Evolutionary conservation across 2,797 vertebrate genomes (phyloP).

Genomic region (Chiroxiphia lanceolata): DNA sequence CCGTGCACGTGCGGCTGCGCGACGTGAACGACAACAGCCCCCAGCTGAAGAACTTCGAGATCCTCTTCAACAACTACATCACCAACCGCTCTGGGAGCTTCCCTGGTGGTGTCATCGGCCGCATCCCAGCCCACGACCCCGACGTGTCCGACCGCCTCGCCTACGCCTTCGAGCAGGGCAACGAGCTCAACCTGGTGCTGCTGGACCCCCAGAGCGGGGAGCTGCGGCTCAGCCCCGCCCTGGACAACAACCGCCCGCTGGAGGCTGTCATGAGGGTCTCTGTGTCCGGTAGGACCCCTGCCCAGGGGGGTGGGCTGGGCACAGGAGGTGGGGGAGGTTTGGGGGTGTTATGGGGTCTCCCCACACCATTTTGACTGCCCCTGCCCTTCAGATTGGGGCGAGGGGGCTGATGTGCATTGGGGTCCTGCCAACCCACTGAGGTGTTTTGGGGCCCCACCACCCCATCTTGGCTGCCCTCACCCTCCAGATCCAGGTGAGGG

Average conservation of each 20-base stretch:
- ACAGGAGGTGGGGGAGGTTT: background rate
- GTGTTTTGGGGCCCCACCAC: background rate
- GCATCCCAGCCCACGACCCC: constrained; percentile 89
- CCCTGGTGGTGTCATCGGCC: constrained; percentile 88
- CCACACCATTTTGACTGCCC: background rate
- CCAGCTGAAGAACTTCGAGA: constrained; percentile 92
- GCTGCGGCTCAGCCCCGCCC: constrained; percentile 87
- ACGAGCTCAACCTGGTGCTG: constrained; percentile 90
- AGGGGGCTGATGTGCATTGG: too few species aligned
- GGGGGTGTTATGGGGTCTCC: background rate
- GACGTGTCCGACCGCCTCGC: constrained; percentile 89
- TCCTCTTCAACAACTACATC: constrained; percentile 97
- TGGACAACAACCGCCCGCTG: constrained; percentile 95
- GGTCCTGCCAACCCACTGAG: background rate
- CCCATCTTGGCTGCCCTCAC: background rate
- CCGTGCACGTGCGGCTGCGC: constrained; percentile 87
- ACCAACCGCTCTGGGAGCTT: constrained; percentile 92
- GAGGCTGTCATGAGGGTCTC: constrained; percentile 94
- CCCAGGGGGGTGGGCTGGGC: fast-evolving
- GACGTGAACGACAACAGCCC: constrained; percentile 94
- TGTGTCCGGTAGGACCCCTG: constrained; percentile 85
- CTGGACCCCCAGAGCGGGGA: constrained; percentile 91
- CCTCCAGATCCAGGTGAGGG: background rate
- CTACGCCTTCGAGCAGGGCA: constrained; percentile 90
- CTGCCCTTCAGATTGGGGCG: too few species aligned